Evolutionary conservation across 92 coral and sea anemone genomes (phyloP).

Genomic region (Micromussa lordhowensis): DNA sequence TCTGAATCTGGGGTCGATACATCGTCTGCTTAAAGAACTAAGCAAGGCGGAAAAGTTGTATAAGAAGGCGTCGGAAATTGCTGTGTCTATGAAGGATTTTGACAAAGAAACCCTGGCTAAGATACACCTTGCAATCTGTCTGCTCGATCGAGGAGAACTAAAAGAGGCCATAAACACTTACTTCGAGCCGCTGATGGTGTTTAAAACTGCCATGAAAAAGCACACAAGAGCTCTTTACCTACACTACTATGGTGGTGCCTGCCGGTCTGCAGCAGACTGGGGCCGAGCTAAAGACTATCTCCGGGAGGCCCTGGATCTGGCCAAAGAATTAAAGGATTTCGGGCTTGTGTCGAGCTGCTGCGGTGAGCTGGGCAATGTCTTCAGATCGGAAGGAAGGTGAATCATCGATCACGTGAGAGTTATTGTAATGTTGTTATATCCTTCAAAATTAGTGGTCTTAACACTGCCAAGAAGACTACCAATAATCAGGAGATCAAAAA

Average conservation of each 20-base stretch:
- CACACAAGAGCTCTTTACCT: slow-evolving; percentile 56
- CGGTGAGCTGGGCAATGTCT: slow-evolving; percentile 78
- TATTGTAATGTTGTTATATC: no score
- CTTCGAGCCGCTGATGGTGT: slow-evolving; percentile 49
- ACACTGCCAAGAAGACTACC: no score
- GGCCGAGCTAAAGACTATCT: slow-evolving; percentile 68
- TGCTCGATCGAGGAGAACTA: slow-evolving; percentile 70
- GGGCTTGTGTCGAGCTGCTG: slow-evolving; percentile 69
- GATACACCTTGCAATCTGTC: slow-evolving; percentile 65
- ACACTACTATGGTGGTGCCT: slow-evolving; percentile 67
- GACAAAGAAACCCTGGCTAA: slow-evolving; percentile 55
- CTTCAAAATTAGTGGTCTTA: no score
- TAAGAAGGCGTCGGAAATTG: slow-evolving; percentile 40
- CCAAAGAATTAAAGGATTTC: slow-evolving; percentile 40
- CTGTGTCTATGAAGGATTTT: slow-evolving; percentile 38
- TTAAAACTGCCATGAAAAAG: slow-evolving; percentile 32
- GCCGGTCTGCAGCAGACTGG: slow-evolving; percentile 79
- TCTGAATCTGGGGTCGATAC: slow-evolving; percentile 47
- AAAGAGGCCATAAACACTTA: slow-evolving; percentile 58
- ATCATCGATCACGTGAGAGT: no score
- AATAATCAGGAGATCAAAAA: no score
- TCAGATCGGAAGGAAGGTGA: slow-evolving; percentile 78
- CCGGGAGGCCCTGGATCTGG: slow-evolving; percentile 61
- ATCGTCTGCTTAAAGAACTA: slow-evolving; percentile 56
- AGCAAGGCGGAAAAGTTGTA: slow-evolving; percentile 46